Evolutionary conservation across 2,797 vertebrate species (phyloP).

Genomic region (Chiloscyllium punctatum): DNA sequence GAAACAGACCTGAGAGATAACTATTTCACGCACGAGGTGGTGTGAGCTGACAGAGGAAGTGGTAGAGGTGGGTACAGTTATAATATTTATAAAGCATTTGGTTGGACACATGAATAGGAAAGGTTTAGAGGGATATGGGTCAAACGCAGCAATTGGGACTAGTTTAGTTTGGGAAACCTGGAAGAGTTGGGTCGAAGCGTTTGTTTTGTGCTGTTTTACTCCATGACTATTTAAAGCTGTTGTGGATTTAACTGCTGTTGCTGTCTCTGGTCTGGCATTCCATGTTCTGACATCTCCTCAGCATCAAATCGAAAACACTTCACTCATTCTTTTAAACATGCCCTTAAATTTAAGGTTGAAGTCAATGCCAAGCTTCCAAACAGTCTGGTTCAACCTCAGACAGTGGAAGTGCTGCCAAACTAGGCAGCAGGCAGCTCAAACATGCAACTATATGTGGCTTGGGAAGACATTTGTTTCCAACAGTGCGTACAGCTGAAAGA

Average conservation of each 20-base stretch:
- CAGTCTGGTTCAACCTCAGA: neutral
- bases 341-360: neutral
- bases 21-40: too few species aligned
- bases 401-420: neutral
- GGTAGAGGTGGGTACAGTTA: too few species aligned
- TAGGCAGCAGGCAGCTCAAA: neutral
- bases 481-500: neutral
- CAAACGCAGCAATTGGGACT: too few species aligned
- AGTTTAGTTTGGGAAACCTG: too few species aligned
- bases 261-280: neutral
- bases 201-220: too few species aligned
- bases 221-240: neutral
- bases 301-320: neutral
- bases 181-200: too few species aligned
- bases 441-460: neutral
- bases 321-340: neutral
- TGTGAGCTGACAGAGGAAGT: too few species aligned
- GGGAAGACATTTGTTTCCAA: neutral
- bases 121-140: too few species aligned
- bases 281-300: neutral
- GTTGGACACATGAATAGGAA: too few species aligned
- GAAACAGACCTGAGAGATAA: too few species aligned
- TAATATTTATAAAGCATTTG: too few species aligned
- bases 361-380: neutral
- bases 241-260: neutral